A percentile compares a stretch with the other conserved stretches of the same genome.
Evolutionary conservation across 2,113 vertebrate species (phyloP).

Genomic region (Paradoxurus hermaphroditus): DNA sequence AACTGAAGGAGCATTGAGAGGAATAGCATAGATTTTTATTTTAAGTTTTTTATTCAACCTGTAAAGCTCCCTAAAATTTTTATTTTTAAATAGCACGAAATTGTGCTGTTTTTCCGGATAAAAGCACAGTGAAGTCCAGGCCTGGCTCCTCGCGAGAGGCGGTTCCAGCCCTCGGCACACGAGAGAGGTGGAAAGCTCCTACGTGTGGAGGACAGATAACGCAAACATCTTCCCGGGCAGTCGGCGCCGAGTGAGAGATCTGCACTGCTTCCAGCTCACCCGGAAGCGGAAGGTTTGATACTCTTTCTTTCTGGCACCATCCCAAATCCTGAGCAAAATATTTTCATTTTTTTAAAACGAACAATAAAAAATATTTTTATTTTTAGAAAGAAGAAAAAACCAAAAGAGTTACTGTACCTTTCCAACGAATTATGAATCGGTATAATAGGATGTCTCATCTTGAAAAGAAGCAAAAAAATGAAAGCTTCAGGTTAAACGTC

Average conservation of each 20-base stretch:
- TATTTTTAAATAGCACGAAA: constrained; percentile 42
- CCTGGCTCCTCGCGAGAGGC: background rate
- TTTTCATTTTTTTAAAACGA: background rate
- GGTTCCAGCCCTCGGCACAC: background rate
- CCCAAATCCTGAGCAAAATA: background rate
- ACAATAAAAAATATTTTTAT: background rate
- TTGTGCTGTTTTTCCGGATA: background rate
- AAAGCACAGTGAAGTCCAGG: background rate
- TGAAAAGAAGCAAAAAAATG: constrained; percentile 69
- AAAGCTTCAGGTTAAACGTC: constrained; percentile 62
- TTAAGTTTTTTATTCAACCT: background rate
- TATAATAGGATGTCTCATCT: constrained; percentile 89
- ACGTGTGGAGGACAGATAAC: background rate
- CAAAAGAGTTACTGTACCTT: constrained; percentile 84
- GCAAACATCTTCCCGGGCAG: background rate
- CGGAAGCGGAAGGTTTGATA: background rate
- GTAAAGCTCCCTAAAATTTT: background rate
- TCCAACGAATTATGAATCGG: constrained; percentile 85
- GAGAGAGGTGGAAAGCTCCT: background rate
- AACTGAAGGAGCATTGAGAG: background rate
- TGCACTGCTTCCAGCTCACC: background rate
- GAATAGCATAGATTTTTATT: constrained; percentile 16
- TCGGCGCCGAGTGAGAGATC: background rate
- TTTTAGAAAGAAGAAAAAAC: constrained; percentile 34
- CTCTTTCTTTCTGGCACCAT: background rate